Percentiles rank a stretch among this genome's conserved stretches.
Evolutionary conservation across 2,113 vertebrate species (phyloP).

Genomic region (Natator depressus): DNA sequence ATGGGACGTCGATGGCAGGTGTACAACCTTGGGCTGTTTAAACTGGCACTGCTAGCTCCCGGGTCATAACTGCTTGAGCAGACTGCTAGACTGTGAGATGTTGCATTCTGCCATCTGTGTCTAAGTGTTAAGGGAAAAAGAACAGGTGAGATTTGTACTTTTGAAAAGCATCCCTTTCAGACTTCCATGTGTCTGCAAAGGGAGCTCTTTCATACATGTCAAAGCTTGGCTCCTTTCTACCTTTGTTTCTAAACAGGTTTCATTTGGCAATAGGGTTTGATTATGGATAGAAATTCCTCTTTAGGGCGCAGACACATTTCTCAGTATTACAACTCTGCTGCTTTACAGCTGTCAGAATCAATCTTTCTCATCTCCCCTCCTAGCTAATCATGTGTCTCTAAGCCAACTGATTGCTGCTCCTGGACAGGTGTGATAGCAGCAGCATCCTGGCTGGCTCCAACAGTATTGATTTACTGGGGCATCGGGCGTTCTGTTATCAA

Average conservation of each 20-base stretch:
- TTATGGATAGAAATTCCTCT: constrained; percentile 4
- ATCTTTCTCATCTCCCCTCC: constrained; percentile 10
- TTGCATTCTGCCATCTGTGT: accelerated
- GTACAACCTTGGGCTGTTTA: accelerated
- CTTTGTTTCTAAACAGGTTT: not conserved
- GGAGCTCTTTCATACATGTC: not conserved
- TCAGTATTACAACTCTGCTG: constrained; percentile 42
- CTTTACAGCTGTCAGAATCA: constrained; percentile 33
- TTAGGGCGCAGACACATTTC: constrained; percentile 21
- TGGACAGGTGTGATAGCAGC: not conserved
- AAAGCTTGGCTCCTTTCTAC: not conserved
- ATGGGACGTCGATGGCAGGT: not conserved
- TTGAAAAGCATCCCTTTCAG: not conserved
- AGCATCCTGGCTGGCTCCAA: not conserved
- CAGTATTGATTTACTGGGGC: not conserved
- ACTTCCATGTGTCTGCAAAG: not conserved
- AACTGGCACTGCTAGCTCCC: not conserved
- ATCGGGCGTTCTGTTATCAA: not conserved
- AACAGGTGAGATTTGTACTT: accelerated
- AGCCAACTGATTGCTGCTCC: not conserved
- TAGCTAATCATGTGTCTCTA: not conserved
- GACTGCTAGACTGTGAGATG: not conserved
- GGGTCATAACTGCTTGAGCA: not conserved
- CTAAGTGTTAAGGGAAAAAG: not conserved
- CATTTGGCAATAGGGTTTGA: not conserved